Percentiles rank a stretch among this genome's conserved stretches.
phyloP scores from a whole-genome alignment of 2,797 vertebrate species.

The Danio choprae region DNA sequence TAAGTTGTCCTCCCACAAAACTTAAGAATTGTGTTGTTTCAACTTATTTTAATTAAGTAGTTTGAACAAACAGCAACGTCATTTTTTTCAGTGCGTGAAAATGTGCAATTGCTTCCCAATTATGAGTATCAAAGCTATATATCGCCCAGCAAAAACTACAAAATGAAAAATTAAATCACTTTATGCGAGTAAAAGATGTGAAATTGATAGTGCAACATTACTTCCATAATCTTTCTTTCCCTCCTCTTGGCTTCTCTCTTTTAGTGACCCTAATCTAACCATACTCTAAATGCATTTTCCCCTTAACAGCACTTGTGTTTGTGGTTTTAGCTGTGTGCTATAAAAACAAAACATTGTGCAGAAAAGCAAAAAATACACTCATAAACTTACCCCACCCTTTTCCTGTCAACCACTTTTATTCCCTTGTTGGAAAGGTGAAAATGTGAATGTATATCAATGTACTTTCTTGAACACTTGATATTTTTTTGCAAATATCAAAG shows the following conservation, averaged over 20 bases:
- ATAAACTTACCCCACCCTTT: constrained; percentile 6
- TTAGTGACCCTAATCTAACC: constrained; percentile 10
- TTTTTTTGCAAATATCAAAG: not conserved
- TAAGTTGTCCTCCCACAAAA: too few species aligned
- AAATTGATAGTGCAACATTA: not conserved
- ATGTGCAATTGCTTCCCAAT: too few species aligned
- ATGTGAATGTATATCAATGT: not conserved
- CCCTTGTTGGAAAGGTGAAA: not conserved
- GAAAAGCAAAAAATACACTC: constrained; percentile 18
- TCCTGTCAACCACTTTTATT: constrained; percentile 6
- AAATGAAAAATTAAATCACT: not conserved
- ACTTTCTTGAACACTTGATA: not conserved
- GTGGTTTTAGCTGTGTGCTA: constrained; percentile 35
- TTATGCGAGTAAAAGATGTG: not conserved
- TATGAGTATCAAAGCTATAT: too few species aligned
- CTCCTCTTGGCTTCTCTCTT: not conserved
- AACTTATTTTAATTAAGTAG: too few species aligned
- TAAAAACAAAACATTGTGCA: constrained; percentile 22
- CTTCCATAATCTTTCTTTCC: not conserved
- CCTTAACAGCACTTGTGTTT: constrained; percentile 41
- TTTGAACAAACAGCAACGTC: too few species aligned
- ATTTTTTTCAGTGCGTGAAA: too few species aligned
- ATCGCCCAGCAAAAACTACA: too few species aligned
- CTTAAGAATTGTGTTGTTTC: too few species aligned
- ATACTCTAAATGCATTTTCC: constrained; percentile 22